phyloP scores from a whole-genome alignment of 2,888 invertebrate species.

The Luperina nickerlii region DNA sequence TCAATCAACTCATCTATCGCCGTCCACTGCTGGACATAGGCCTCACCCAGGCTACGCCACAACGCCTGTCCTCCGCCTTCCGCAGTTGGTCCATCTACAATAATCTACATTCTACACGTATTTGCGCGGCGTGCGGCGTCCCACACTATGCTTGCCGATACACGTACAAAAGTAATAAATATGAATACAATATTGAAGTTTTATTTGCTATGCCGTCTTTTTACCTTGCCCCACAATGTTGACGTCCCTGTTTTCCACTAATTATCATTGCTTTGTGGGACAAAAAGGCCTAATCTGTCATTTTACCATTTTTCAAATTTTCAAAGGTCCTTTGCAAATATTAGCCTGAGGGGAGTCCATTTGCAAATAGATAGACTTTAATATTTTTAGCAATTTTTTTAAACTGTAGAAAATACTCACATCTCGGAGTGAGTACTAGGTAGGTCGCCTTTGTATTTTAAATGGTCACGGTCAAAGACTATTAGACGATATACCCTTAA shows the following conservation, averaged over 20 bases:
- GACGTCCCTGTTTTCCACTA: not conserved
- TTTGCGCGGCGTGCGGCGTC: too few relatives aligned
- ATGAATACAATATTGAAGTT: not conserved
- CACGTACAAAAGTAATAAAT: too few relatives aligned
- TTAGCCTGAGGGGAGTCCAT: not conserved
- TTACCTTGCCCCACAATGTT: not conserved
- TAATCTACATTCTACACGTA: too few relatives aligned
- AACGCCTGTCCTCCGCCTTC: too few relatives aligned
- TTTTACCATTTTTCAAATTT: not conserved
- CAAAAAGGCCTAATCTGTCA: not conserved
- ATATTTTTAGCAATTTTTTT: not conserved
- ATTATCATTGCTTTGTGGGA: not conserved
- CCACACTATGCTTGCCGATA: too few relatives aligned
- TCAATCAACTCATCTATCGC: too few relatives aligned
- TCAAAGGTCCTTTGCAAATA: too few relatives aligned
- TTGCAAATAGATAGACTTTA: not conserved
- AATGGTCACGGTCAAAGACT: not conserved
- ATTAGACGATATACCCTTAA: conserved; percentile 4
- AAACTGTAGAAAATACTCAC: not conserved
- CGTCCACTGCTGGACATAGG: too few relatives aligned
- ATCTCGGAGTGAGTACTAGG: not conserved
- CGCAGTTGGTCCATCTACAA: too few relatives aligned
- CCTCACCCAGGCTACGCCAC: too few relatives aligned
- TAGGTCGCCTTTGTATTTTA: not conserved
- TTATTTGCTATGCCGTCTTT: not conserved